Evolutionary conservation across 2,797 vertebrate genomes (phyloP).

Genomic region (Buceros bicornis): DNA sequence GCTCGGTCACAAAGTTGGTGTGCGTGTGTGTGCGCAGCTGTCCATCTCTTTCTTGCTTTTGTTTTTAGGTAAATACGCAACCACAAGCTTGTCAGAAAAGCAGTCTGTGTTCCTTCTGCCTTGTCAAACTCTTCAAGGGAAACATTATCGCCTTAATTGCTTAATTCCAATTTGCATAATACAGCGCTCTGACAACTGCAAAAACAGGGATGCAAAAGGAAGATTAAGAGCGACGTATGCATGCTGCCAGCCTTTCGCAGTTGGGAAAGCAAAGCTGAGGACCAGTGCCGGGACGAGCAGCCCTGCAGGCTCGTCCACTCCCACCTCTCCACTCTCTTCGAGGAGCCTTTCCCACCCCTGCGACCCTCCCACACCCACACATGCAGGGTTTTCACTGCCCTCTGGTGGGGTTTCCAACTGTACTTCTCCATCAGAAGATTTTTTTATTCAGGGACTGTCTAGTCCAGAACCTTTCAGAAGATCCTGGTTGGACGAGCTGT

Average conservation of each 20-base stretch:
- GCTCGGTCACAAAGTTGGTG: neutral
- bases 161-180: constrained; percentile 83
- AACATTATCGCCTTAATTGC: constrained; percentile 86
- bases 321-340: neutral
- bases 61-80: constrained; percentile 77
- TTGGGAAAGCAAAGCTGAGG: constrained; percentile 60
- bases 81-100: constrained; percentile 73
- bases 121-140: constrained; percentile 85
- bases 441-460: neutral
- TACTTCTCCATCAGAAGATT: neutral
- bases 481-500: neutral
- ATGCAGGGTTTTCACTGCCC: neutral
- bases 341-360: constrained; percentile 27
- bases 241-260: constrained; percentile 70
- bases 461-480: neutral
- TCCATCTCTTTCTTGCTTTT: constrained; percentile 50
- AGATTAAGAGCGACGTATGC: constrained; percentile 78
- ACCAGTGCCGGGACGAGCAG: constrained; percentile 61
- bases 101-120: constrained; percentile 78
- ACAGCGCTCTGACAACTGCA: constrained; percentile 78
- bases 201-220: constrained; percentile 81
- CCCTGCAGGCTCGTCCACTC: constrained; percentile 35
- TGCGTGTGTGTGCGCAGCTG: neutral
- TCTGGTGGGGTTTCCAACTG: neutral
- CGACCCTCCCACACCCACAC: neutral